Evolutionary conservation across 2,888 invertebrate species (phyloP), one percentile per base, ranked within the genome.

Genomic region (Coleophora flavipennella): DNA sequence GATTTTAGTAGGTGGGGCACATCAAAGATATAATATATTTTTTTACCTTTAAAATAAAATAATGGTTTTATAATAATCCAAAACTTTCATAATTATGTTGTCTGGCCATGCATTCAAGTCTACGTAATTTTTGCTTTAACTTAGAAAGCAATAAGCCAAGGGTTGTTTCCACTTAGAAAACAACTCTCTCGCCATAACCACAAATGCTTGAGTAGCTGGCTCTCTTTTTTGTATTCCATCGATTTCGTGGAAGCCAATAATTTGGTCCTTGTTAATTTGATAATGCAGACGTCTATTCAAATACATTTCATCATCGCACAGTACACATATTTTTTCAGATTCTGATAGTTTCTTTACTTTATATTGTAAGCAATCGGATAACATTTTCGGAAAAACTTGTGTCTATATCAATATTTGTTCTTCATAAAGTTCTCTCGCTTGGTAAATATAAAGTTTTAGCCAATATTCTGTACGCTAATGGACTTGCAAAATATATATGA

Each of bases 11-110:
- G 42, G 45, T 57, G 50, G 0, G 51, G 56, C 29, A 51, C 46
- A 41, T 60, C 58, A 49, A 57, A 60, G 40, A 65, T 51, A 35
- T 59, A 55, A 39, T 50, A 60, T 28, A 33, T 38, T 11, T 38
- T 38, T 14, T 10, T 33, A 1, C n/a, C n/a, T 14, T 38, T 14
- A 3, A 38, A 8, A 14, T 13, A 28, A 28, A 38, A 38, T 13
- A 28, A 38, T 7, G 34, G 28, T 4, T 7, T n/a, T n/a, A n/a
- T n/a, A n/a, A n/a, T n/a, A n/a, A n/a, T n/a, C n/a, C n/a, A n/a
- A n/a, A 7, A 60, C 39, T 26, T 45, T 43, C 29, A 32, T 12
- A 9, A 59, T 35, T 10, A 56, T 13, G 41, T 47, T 46, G 12
- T 57, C 50, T 36, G 57, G 45, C 58, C 57, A 59, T 41, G 48